phyloP scores from a whole-genome alignment of 2,113 vertebrate genomes.

The Chaenogobius annularis region DNA sequence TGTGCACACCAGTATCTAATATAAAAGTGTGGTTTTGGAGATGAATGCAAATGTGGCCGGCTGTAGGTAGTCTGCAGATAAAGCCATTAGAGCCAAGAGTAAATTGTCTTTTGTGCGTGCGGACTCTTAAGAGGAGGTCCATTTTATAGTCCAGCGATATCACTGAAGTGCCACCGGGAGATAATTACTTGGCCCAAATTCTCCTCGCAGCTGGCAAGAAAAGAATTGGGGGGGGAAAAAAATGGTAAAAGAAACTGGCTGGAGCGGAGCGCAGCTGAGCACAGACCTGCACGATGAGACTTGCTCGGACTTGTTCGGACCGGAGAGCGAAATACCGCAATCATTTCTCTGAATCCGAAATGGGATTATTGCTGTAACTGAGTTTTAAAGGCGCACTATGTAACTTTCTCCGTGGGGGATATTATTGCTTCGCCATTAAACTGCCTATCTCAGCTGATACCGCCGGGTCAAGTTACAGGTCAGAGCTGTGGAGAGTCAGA shows the following conservation, averaged over 20 bases:
- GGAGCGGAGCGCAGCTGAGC: not conserved
- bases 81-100: not conserved
- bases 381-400: not conserved
- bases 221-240: not conserved
- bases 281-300: not conserved
- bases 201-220: slow-evolving; percentile 6
- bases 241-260: not conserved
- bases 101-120: slow-evolving; percentile 1
- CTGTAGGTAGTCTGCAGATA: not conserved
- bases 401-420: not conserved
- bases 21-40: not conserved
- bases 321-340: not conserved
- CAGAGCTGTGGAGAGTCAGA: too few relatives aligned
- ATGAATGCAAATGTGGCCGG: not conserved
- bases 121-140: not conserved
- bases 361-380: not conserved
- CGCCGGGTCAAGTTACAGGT: too few relatives aligned
- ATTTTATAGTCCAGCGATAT: not conserved
- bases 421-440: not conserved
- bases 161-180: not conserved
- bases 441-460: too few relatives aligned
- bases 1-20: not conserved
- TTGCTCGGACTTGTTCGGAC: not conserved
- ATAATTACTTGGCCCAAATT: slow-evolving; percentile 13
- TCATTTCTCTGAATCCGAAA: not conserved